Evolutionary conservation across 2,797 vertebrate species (phyloP).

Genomic region (Glyptemys insculpta): DNA sequence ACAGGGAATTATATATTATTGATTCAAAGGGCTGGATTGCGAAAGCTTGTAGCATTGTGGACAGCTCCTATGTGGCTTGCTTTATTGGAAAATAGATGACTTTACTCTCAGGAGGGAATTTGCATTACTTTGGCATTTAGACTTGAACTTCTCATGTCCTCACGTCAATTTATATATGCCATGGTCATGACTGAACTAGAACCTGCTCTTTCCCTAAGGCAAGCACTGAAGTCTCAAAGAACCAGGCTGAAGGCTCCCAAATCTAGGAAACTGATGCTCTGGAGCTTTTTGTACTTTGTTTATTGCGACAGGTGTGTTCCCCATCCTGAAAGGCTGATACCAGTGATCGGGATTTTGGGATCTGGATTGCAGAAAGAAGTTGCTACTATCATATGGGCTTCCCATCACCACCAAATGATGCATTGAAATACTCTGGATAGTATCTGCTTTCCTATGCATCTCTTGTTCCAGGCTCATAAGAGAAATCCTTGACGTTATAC

Average conservation of each 20-base stretch:
- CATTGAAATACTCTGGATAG: background rate
- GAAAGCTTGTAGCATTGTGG: background rate
- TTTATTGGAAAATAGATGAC: background rate
- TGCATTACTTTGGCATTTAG: background rate
- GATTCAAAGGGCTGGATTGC: background rate
- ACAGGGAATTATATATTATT: background rate
- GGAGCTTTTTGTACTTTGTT: background rate
- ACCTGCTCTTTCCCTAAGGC: background rate
- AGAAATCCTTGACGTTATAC: background rate
- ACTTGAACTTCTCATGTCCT: background rate
- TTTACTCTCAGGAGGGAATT: background rate
- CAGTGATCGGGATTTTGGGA: background rate
- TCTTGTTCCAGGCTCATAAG: background rate
- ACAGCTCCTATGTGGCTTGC: background rate
- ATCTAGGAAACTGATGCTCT: background rate
- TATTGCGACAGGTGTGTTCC: background rate
- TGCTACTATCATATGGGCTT: background rate
- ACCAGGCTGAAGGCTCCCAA: background rate
- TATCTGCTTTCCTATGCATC: background rate
- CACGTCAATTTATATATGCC: background rate
- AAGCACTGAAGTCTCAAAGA: background rate
- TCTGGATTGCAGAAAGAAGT: background rate
- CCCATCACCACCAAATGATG: background rate
- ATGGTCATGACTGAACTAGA: background rate
- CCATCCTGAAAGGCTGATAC: background rate